Conservation (phyloP, 2,113 vertebrate genomes). For the Muscicapa adusta region DNA sequence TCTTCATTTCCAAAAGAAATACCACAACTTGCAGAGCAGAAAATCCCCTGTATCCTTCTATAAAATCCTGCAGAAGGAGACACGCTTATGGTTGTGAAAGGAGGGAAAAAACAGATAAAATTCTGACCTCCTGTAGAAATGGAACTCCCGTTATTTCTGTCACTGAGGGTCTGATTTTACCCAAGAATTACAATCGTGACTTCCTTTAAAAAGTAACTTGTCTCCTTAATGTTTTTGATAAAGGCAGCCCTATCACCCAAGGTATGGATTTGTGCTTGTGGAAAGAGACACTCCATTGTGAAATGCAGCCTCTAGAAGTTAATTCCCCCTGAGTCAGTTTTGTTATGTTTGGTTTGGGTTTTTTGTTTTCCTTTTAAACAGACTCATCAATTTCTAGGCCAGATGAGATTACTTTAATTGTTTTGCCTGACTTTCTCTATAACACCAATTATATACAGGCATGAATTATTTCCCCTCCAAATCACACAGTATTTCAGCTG, state of each 20-base stretch:
- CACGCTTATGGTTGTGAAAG: background rate
- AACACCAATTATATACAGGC: background rate
- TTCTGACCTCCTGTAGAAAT: background rate
- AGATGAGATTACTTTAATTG: constrained; percentile 21
- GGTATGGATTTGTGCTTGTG: background rate
- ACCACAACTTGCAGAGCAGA: background rate
- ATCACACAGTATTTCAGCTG: background rate
- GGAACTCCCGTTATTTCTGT: background rate
- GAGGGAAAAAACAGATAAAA: background rate
- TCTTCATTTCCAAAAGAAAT: constrained; percentile 3
- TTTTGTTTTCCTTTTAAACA: background rate
- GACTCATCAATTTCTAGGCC: background rate
- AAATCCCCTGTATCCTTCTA: background rate
- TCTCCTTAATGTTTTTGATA: background rate
- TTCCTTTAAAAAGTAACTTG: background rate
- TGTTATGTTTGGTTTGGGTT: background rate
- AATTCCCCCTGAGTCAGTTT: background rate
- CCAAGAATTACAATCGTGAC: background rate
- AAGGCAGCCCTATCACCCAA: background rate
- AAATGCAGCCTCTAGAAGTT: background rate
- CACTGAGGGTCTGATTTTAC: background rate
- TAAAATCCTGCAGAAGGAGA: background rate
- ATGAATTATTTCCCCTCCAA: background rate
- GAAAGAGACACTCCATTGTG: background rate
- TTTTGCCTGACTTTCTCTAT: constrained; percentile 7